Percentiles rank a stretch among this genome's conserved stretches.
Evolutionary conservation across 2,888 invertebrate species (phyloP).

Genomic region (Prosapia bicincta): DNA sequence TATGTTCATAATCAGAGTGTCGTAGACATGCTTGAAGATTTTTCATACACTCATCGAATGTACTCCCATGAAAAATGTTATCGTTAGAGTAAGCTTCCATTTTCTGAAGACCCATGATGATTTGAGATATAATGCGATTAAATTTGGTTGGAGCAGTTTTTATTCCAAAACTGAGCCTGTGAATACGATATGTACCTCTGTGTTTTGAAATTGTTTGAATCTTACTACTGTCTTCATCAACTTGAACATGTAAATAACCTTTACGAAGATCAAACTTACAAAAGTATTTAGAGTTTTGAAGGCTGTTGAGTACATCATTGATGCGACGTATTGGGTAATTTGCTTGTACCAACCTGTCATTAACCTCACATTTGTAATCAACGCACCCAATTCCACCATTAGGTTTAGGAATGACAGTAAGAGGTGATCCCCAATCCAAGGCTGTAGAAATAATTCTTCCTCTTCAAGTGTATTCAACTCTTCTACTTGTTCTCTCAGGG

Average conservation of each 20-base stretch:
- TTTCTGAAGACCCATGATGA: background rate
- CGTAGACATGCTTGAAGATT: slow-evolving; percentile 6
- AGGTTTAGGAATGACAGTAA: slow-evolving; percentile 32
- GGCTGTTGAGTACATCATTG: too few species aligned
- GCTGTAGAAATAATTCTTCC: slow-evolving; percentile 9
- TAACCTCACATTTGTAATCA: too few species aligned
- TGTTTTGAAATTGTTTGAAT: slow-evolving; percentile 18
- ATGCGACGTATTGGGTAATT: slow-evolving; percentile 33
- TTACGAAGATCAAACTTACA: slow-evolving; percentile 32
- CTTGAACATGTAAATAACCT: slow-evolving; percentile 32
- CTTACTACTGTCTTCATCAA: slow-evolving; percentile 14
- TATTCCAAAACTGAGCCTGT: background rate
- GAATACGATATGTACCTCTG: slow-evolving; percentile 3
- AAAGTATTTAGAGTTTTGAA: slow-evolving; percentile 27
- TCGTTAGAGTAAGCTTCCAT: too few species aligned
- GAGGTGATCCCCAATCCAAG: slow-evolving; percentile 22
- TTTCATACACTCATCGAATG: background rate
- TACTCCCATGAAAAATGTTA: too few species aligned
- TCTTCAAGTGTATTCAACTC: slow-evolving; percentile 20
- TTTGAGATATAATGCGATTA: background rate
- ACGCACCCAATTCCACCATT: slow-evolving; percentile 31
- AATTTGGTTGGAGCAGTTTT: background rate
- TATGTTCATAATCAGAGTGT: slow-evolving; percentile 17
- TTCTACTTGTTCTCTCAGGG: slow-evolving; percentile 16
- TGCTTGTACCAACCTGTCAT: slow-evolving; percentile 38